Evolutionary conservation across 2,888 invertebrate genomes (phyloP).

Genomic region (Ryuthela nishihirai): DNA sequence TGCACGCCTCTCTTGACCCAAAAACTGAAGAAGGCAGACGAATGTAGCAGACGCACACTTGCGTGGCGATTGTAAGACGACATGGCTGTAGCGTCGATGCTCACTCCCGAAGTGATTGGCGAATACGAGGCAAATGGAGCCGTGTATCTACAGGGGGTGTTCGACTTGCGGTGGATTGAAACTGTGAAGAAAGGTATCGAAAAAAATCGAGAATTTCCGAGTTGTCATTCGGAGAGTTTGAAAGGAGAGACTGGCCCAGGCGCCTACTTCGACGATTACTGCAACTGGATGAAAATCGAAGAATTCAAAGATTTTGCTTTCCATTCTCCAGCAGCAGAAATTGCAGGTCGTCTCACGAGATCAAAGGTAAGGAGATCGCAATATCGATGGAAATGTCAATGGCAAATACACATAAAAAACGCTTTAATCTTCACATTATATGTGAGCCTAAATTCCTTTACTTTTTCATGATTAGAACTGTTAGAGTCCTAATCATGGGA

Average conservation of each 20-base stretch:
- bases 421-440: too few species aligned
- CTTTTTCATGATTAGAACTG: too few species aligned
- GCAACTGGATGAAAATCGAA: slow-evolving; percentile 46
- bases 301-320: slow-evolving; percentile 45
- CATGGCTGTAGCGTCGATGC: too few species aligned
- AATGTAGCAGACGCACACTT: too few species aligned
- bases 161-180: slow-evolving; percentile 44
- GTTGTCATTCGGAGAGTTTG: slow-evolving; percentile 42
- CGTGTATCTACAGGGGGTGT: slow-evolving; percentile 44
- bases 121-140: slow-evolving; percentile 44
- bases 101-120: slow-evolving; percentile 35
- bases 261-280: slow-evolving; percentile 47
- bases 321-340: slow-evolving; percentile 45
- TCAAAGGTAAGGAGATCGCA: slow-evolving; percentile 36
- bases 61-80: too few species aligned
- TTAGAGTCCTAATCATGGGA: too few species aligned
- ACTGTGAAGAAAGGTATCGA: slow-evolving; percentile 44
- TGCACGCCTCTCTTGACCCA: too few species aligned
- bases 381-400: too few species aligned
- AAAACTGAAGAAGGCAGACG: too few species aligned
- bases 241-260: slow-evolving; percentile 41
- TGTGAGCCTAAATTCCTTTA: too few species aligned
- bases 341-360: slow-evolving; percentile 44
- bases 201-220: slow-evolving; percentile 43
- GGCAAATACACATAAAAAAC: too few species aligned